phyloP scores from a whole-genome alignment of 2,888 invertebrate species.

The Drosophila basisetae region DNA sequence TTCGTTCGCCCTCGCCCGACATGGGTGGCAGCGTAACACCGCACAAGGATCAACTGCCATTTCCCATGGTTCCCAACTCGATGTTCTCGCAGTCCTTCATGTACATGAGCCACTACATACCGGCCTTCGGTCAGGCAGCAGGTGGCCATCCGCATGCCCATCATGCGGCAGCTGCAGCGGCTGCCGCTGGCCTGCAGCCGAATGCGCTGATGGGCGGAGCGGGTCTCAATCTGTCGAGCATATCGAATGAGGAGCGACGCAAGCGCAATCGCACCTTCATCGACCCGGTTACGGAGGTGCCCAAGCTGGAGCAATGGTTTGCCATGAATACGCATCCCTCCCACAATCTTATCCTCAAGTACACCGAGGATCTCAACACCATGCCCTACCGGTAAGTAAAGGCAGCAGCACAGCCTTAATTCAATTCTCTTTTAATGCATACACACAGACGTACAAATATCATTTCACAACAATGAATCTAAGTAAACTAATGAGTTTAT shows the following conservation, averaged over 20 bases:
- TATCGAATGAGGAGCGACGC: conserved; percentile 93
- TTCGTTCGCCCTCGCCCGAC: conserved; percentile 84
- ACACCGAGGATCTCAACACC: conserved; percentile 98
- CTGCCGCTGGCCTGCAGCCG: conserved; percentile 84
- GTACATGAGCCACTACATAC: conserved; percentile 96
- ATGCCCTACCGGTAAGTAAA: conserved; percentile 92
- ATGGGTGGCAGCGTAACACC: conserved; percentile 74
- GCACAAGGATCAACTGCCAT: conserved; percentile 88
- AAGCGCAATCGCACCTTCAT: conserved; percentile 99
- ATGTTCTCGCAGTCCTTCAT: conserved; percentile 96
- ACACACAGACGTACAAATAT: background rate
- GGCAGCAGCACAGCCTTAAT: background rate
- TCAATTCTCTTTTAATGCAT: background rate
- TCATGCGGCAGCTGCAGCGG: conserved; percentile 85
- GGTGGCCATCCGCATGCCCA: conserved; percentile 83
- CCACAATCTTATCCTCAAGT: conserved; percentile 98
- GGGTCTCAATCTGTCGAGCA: conserved; percentile 88
- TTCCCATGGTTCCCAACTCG: conserved; percentile 93
- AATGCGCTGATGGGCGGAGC: conserved; percentile 85
- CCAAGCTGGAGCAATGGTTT: conserved; percentile 97
- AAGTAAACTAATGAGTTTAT: background rate
- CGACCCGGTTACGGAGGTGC: conserved; percentile 99
- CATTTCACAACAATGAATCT: background rate
- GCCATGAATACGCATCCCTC: conserved; percentile 99
- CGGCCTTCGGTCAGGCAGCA: conserved; percentile 87